Evolutionary conservation across 2,113 vertebrate genomes (phyloP).

Genomic region (Oncorhynchus clarkii): DNA sequence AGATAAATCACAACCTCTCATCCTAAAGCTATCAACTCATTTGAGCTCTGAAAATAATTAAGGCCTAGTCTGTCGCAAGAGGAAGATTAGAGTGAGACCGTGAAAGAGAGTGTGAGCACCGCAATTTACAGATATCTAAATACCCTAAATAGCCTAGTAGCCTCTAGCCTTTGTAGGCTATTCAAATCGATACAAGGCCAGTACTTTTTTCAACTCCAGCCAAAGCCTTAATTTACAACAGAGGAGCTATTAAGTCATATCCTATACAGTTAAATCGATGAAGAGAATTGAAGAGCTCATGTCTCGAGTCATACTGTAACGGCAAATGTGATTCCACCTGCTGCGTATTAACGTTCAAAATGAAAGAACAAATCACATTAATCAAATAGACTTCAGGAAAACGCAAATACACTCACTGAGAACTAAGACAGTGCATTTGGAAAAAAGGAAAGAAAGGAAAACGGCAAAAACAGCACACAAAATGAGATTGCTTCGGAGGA

Average conservation of each 20-base stretch:
- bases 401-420: conserved; percentile 9
- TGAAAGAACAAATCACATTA: conserved; percentile 35
- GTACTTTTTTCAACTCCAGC: neutral
- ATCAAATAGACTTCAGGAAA: conserved; percentile 17
- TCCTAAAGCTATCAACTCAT: neutral
- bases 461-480: too few species aligned
- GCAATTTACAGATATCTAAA: too few species aligned
- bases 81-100: too few species aligned
- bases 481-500: too few species aligned
- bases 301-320: conserved; percentile 20
- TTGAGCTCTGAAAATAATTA: neutral
- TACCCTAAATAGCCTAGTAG: too few species aligned
- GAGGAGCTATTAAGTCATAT: conserved; percentile 15
- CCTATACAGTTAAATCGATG: conserved; percentile 28
- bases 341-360: conserved; percentile 9
- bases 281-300: conserved; percentile 26
- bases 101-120: too few species aligned
- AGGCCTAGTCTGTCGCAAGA: too few species aligned
- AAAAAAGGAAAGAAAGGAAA: too few species aligned
- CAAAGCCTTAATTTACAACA: conserved; percentile 29
- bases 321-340: conserved; percentile 31
- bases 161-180: too few species aligned
- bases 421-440: neutral
- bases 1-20: neutral
- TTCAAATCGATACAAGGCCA: conserved; percentile 17